Base-by-base conservation (phyloP, 2,797 vertebrate species). In the Halcyon chelicuti region DNA sequence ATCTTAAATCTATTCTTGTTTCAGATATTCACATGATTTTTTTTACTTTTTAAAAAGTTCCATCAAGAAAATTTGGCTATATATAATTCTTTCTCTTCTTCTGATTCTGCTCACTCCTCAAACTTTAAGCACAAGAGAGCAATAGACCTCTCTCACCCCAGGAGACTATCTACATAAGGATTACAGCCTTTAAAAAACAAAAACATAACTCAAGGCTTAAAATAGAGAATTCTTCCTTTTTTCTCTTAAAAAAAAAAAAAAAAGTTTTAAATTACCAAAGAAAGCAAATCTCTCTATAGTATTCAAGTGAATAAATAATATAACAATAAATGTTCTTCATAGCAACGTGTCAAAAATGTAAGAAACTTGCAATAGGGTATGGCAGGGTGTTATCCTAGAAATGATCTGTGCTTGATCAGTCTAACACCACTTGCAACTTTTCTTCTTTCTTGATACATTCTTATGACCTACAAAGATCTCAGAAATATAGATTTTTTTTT, bases 401-500 rank as follows among this genome's bases (percentile, higher is more conserved):
- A 91, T 42, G 90, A 96, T 82, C 35, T 61, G 20, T 61, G 55
- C 49, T 85, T 95, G 86, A 95, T 93, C 85, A 93, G 47, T 73
- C 39, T 91, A 93, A 91, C 40, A 82, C 10, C 12, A 75, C 40
- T 86, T 89, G 72, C 54, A 93, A 57, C 29, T 52, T 70, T 84
- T 68, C 57, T 88, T 86, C 60, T 92, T 93, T 85, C 78, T 68
- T 55, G 31, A 54, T 90, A 65, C 28, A 74, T 95, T 91, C 72
- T 76, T 94, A 62, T 73, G 66, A 94, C 78, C 87, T 88, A 81
- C 12, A 77, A 87, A 94, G 57, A 89, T 82, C 60, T 90, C 71
- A 91, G 42, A 90, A 94, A 86, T 91, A 96, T 17, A 92, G 66
- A 73, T 76, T 83, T 5, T 85, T 29, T 46, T 46, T 51, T 88